Base-by-base conservation (phyloP, 2,888 invertebrate species). In the Automeris io region DNA sequence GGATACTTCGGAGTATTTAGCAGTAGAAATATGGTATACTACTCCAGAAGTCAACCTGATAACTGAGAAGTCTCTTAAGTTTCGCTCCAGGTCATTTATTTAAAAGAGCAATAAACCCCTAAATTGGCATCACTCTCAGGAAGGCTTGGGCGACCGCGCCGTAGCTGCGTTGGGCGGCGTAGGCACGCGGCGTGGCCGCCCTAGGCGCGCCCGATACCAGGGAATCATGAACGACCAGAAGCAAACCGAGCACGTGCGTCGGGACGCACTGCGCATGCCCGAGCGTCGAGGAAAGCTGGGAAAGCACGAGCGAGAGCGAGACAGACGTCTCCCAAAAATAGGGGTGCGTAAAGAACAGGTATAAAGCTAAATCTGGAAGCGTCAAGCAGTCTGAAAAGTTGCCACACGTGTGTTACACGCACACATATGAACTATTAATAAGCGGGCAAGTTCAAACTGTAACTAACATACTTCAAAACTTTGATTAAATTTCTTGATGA, bases 191-290 rank as follows among this genome's bases (percentile, higher is more conserved):
- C 70, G 68, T 70, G 66, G 77, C 76, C 85, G 88, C 70, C 88
- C 87, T 66, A 80, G 80, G 66, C 89, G 88, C 69, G 88, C 88
- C 70, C 85, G 76, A 52, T 85, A 86, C 70, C 85, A 87, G 71
- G 88, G 42, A 42, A 56, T 1, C 83, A 88, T 57, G 65, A 60
- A 5, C 24, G 41, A 45, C 39, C 18, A 71, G 67, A 66, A 83
- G 78, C 42, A 61, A 37, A 21, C 34, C 19, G 35, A 52, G 48
- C 82, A 80, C 80, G 81, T 80, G 85, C 77, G 70, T 62, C 73
- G 70, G 53, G 70, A 66, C 69, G 67, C 68, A 64, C 58, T 53
- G 79, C 85, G 70, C 86, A 86, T 76, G 85, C 75, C 62, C 80
- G 59, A 46, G 34, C 42, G 55, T 54, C 51, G 45, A 53, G 79